Base-by-base conservation (phyloP, 2,888 invertebrate species). In the Apamea sordens region DNA sequence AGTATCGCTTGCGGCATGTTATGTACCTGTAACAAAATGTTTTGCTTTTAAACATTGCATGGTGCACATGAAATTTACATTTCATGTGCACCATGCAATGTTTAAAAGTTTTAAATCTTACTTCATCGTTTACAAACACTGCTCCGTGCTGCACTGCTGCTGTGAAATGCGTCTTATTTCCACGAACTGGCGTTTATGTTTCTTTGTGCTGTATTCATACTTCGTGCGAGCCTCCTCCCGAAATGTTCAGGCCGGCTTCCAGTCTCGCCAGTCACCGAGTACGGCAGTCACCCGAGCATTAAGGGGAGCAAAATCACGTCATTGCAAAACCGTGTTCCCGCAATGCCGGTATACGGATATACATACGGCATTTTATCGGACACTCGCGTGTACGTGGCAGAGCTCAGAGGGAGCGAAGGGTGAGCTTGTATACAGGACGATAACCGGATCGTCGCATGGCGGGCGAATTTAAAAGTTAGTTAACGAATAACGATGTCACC, bases 21-120 rank as follows among this genome's bases (percentile, higher is more conserved):
- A 53, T 79, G 53, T 73, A 18, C 67, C 68, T 53, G 36, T 74
- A 76, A 80, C 77, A 70, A 71, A 79, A 79, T 85, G 80, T 79
- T 81, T 74, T 72, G 76, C 67, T 56, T 82, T 73, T 75, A 53
- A 41, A 76, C 69, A 76, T 63, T 56, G 73, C 77, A 61, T 47
- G 74, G 63, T 70, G 69, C 84, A 79, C 77, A 67, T 73, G 64
- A 69, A 72, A 53, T 76, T n/a, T n/a, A n/a, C n/a, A n/a, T n/a
- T n/a, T n/a, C n/a, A n/a, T n/a, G n/a, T n/a, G n/a, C n/a, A n/a
- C n/a, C n/a, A n/a, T n/a, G n/a, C n/a, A n/a, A n/a, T n/a, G n/a
- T n/a, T n/a, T n/a, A n/a, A n/a, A n/a, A n/a, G 75, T 78, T 77
- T 76, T 74, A 70, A 78, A 83, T 74, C 53, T 69, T 50, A 70